phyloP scores from a whole-genome alignment of 2,113 vertebrate genomes.

The Clarias macrocephalus region DNA sequence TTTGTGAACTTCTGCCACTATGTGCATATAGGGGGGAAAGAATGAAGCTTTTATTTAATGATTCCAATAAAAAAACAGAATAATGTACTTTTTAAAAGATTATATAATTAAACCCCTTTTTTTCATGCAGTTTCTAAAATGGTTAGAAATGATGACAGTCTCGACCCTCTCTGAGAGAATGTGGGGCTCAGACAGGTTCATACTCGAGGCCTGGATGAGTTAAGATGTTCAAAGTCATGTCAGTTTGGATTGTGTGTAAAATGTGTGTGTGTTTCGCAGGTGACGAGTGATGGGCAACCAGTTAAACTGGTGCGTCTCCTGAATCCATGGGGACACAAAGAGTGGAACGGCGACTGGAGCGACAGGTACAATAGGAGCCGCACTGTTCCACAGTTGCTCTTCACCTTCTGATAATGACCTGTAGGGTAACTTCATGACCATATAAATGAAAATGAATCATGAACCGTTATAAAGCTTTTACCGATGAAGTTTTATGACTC shows the following conservation, averaged over 20 bases:
- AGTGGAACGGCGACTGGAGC: constrained; percentile 3
- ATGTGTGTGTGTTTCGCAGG: constrained; percentile 2
- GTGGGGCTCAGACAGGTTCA: neutral
- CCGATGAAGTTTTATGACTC: neutral
- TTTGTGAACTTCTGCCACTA: too few species aligned
- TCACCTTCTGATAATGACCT: neutral
- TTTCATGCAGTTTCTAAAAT: neutral
- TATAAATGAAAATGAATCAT: neutral
- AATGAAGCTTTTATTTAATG: neutral
- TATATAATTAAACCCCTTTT: neutral
- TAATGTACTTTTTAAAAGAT: neutral
- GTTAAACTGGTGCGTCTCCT: constrained; percentile 20
- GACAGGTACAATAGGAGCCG: neutral
- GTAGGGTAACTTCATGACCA: neutral
- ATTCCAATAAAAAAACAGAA: neutral
- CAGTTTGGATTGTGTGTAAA: neutral
- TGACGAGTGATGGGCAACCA: neutral
- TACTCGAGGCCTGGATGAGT: neutral
- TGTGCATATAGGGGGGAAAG: too few species aligned
- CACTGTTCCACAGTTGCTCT: neutral
- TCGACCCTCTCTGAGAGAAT: neutral
- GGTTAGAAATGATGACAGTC: neutral
- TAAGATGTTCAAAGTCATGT: neutral
- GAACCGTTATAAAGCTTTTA: neutral
- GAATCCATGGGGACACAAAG: constrained; percentile 1